Evolutionary conservation across 2,113 vertebrate species (phyloP), one percentile per base, ranked within the genome.

Genomic region (Atractosteus spatula): DNA sequence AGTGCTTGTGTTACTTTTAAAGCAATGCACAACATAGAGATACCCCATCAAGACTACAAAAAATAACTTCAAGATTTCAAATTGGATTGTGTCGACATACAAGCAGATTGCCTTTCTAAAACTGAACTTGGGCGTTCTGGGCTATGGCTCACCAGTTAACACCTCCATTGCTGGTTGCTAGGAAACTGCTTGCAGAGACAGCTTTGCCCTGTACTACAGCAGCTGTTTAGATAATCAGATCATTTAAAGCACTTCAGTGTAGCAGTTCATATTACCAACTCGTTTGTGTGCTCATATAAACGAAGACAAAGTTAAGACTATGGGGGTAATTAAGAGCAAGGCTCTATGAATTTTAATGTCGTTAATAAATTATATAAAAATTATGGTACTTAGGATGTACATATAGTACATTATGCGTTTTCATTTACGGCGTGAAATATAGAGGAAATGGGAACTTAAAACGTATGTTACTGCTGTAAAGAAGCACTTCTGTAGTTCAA

Each of bases 171-270:
- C 5, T 64, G 77, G 91, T 92, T 92, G 91, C 91, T 92, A 92
- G 89, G 91, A 88, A 91, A 92, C 91, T 81, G 89, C 84, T 85
- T 81, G 85, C 85, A 81, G 83, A 87, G 29, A 81, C 83, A 83
- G 79, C 84, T 87, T 88, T 84, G 85, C 87, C 81, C 84, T 84
- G 81, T 85, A 88, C 81, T 81, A 83, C 76, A 90, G 88, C 88
- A 88, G 83, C 86, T 89, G 89, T 88, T 86, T 71, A 71, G 73
- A 78, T 89, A 91, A 90, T 91, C 89, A 83, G 80, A 89, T 85
- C 89, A 90, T 90, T 90, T 90, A 88, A 86, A 89, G 10, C 85
- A 86, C 84, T 84, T 87, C 86, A 90, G 89, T 79, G 82, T 80
- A 86, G 83, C 89, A 80, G 87, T 90, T 85, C 82, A 73, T 77